phyloP scores from a whole-genome alignment of 37 sponge, comb jelly and placozoan species.

The Aplysina aerophoba region DNA sequence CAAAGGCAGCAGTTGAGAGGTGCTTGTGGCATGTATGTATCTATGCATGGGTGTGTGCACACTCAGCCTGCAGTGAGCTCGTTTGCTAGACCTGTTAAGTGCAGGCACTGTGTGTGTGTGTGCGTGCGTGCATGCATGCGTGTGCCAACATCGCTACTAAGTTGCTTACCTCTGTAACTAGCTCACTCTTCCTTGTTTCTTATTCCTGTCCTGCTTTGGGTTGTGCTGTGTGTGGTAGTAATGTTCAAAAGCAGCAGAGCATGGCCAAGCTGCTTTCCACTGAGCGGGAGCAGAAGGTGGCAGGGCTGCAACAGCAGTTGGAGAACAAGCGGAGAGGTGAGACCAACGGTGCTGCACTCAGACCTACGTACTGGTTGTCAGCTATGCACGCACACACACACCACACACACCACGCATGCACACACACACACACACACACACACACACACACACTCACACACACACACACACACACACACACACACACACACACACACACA shows the following conservation, averaged over 20 bases:
- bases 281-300: constrained; percentile 37
- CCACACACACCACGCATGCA: too few relatives aligned
- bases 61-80: too few relatives aligned
- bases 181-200: not conserved
- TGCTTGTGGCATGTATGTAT: not conserved
- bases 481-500: too few relatives aligned
- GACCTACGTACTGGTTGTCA: too few relatives aligned
- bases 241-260: constrained; percentile 37
- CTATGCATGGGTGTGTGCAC: too few relatives aligned
- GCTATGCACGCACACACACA: too few relatives aligned
- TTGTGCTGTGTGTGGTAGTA: not conserved
- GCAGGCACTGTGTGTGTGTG: too few relatives aligned
- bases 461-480: too few relatives aligned
- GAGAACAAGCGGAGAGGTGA: constrained; percentile 68
- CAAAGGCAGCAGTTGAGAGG: constrained; percentile 38
- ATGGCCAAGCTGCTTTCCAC: constrained; percentile 16
- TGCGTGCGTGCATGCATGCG: too few relatives aligned
- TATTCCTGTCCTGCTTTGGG: not conserved
- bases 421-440: too few relatives aligned
- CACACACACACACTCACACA: too few relatives aligned
- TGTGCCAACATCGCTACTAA: not conserved
- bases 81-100: too few relatives aligned
- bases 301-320: constrained; percentile 61
- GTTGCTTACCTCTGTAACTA: not conserved
- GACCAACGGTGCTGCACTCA: not conserved